These are phyloP conservation scores for Enteromius unitaeniatus DNA, from an alignment of 2,797 vertebrate genomes.

Conservation along the genomic window DNA sequence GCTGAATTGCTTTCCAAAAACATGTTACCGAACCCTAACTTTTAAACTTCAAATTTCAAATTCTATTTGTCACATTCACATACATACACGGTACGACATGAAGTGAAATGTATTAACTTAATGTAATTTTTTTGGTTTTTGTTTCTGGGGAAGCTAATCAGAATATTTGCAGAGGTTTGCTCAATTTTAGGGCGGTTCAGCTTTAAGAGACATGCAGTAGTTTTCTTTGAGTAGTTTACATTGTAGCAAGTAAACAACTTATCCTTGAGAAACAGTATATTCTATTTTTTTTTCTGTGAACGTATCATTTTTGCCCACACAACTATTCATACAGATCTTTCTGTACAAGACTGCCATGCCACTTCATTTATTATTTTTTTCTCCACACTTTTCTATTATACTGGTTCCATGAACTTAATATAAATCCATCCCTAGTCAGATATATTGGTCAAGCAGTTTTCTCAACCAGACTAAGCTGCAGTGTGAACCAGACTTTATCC, in stretches of 20 bases:
- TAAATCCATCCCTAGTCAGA: background rate
- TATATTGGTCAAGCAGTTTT: background rate
- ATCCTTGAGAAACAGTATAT: background rate
- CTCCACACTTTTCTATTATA: background rate
- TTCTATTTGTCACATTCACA: too few relatives aligned
- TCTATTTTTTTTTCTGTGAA: background rate
- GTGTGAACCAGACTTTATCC: background rate
- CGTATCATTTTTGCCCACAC: background rate
- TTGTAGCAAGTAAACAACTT: constrained; percentile 9
- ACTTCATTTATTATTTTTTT: background rate
- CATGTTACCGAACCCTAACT: background rate
- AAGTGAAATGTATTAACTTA: too few relatives aligned
- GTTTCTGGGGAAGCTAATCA: background rate
- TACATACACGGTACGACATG: too few relatives aligned
- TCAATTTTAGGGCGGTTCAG: background rate
- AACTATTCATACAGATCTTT: background rate
- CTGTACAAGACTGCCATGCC: background rate
- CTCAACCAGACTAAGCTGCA: background rate
- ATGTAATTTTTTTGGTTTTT: background rate
- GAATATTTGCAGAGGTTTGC: background rate
- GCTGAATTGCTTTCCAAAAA: background rate
- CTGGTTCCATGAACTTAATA: background rate
- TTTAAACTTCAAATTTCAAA: background rate
- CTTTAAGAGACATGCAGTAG: background rate
- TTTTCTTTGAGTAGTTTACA: background rate